Evolutionary conservation across 1,140 invertebrate genomes (phyloP), one percentile per base, ranked within the genome.

Genomic region (Drosophila chauvacae): DNA sequence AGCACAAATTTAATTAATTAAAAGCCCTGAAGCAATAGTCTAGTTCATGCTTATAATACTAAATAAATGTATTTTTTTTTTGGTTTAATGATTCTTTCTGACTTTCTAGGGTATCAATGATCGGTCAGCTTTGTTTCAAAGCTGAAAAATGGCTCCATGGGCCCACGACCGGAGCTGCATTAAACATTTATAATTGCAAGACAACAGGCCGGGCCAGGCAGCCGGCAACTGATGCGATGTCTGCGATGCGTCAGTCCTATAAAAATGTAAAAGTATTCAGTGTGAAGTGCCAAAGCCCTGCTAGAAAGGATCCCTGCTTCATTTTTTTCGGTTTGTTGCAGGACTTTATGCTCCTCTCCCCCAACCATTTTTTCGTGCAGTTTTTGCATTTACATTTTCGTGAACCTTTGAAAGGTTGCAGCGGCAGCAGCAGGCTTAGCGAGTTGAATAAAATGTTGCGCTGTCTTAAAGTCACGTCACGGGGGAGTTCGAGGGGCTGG

Each of bases 121-220:
- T 68, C 66, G 48, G 33, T 2, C n/a, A 23, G 48, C 10, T 50
- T 28, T 59, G n/a, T 53, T 66, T 33, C 23, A 63, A 47, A 44
- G 23, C 47, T 53, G 23, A 9, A 20, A 63, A 69, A 66, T 18
- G 14, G 33, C 30, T 41, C 35, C 61, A 26, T 26, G 50, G 16
- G 11, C 37, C 53, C 65, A 50, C 35, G 58, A 33, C 59, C 37
- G 39, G 47, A 55, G 61, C 66, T 30, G 44, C 81, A 88, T 88
- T 84, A 88, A 90, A 88, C 78, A 88, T 88, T 85, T 88, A 88
- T 90, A 88, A 88, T 90, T 88, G 79, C 85, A 84, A 75, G 75
- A 81, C 65, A 68, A 83, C 65, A 79, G 53, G 53, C 35, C 35
- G 26, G 53, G 61, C 53, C 73, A 61, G 59, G 60, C 33, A 56